Percentiles rank a stretch among this genome's conserved stretches.
phyloP scores from a whole-genome alignment of 2,888 invertebrate genomes.

The Alloplasta piceator region DNA sequence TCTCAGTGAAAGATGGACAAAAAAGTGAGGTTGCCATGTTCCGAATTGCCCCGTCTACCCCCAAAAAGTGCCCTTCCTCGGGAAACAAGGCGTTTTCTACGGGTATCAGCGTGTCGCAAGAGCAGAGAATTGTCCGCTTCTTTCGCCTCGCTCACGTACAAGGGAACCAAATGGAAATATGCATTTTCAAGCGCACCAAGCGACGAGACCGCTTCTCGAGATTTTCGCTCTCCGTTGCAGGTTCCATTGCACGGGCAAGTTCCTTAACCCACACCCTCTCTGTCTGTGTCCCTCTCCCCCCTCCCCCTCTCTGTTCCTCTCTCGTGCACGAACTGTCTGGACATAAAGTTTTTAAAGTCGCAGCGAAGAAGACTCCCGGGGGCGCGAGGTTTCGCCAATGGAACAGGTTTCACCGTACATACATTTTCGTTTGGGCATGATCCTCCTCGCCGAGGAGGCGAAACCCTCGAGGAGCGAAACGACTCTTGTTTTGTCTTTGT shows the following conservation, averaged over 20 bases:
- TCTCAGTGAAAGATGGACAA: conserved; percentile 19
- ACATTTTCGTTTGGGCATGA: conserved; percentile 48
- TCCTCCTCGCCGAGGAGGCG: neutral
- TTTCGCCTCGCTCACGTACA: neutral
- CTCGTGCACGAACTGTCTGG: conserved; percentile 8
- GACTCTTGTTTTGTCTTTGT: conserved; percentile 25
- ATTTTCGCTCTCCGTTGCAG: conserved; percentile 10
- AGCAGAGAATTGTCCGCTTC: conserved; percentile 33
- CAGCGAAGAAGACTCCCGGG: conserved; percentile 26
- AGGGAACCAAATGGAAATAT: conserved; percentile 3
- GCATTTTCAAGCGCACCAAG: conserved; percentile 19
- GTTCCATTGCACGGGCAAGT: too few species aligned
- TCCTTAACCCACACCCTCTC: neutral
- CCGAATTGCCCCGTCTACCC: too few species aligned
- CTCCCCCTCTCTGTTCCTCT: neutral
- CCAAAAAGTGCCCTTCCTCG: conserved; percentile 22
- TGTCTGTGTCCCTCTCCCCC: neutral
- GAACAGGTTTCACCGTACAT: conserved; percentile 63
- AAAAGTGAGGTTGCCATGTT: neutral
- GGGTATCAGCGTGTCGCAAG: neutral
- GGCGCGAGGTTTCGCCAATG: conserved; percentile 51
- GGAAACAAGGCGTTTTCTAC: conserved; percentile 28
- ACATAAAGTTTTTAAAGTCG: conserved; percentile 58
- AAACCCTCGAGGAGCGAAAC: conserved; percentile 21
- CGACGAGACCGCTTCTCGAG: conserved; percentile 18